Evolutionary conservation across 2,888 invertebrate genomes (phyloP).

Genomic region (Cephus rjabovi): DNA sequence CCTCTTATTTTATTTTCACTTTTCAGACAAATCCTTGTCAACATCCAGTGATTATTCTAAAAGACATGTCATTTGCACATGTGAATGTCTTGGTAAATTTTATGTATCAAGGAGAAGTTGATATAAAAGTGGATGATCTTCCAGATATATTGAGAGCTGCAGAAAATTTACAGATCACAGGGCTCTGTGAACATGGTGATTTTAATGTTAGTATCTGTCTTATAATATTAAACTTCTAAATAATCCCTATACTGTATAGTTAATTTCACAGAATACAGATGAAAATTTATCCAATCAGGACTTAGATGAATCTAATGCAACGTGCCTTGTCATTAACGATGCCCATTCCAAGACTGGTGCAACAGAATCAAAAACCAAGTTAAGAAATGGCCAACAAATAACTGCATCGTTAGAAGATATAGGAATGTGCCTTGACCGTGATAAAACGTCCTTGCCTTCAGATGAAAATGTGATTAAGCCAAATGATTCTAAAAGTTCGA

Average conservation of each 20-base stretch:
- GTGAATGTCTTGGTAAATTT: conserved; percentile 46
- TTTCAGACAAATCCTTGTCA: conserved; percentile 45
- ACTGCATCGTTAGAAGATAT: background rate
- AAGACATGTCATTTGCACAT: conserved; percentile 47
- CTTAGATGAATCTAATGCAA: background rate
- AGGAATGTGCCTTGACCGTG: background rate
- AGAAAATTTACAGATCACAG: conserved; percentile 49
- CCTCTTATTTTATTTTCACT: background rate
- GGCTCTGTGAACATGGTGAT: conserved; percentile 24
- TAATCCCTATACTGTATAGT: background rate
- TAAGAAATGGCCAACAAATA: background rate
- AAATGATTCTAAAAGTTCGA: background rate
- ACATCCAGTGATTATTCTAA: conserved; percentile 52
- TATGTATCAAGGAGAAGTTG: conserved; percentile 54
- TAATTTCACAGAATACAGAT: background rate
- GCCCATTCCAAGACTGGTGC: background rate
- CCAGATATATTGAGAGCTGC: conserved; percentile 48
- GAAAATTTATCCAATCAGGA: background rate
- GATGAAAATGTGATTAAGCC: background rate
- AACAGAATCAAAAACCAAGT: background rate
- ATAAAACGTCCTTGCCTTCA: background rate
- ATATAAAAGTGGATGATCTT: conserved; percentile 49
- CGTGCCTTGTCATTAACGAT: background rate
- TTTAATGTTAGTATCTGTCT: background rate
- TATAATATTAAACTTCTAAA: background rate